These are phyloP conservation scores for Drosophila recens DNA, from an alignment of 2,888 invertebrate genomes.

Conservation along the genomic window DNA sequence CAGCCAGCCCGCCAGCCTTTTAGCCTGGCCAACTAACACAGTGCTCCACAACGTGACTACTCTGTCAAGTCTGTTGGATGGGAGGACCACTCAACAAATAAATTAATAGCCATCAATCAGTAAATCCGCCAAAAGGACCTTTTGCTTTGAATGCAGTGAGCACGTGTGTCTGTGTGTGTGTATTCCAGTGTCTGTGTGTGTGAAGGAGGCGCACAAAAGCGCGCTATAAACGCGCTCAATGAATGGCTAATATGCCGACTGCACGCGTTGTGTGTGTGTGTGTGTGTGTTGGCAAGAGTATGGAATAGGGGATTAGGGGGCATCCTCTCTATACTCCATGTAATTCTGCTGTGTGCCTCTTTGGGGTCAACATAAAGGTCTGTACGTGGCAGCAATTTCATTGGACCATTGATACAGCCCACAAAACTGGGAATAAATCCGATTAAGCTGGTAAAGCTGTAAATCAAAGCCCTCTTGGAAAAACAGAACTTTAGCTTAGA, in stretches of 20 bases:
- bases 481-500: slow-evolving; percentile 13
- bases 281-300: not conserved
- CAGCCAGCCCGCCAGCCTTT: not conserved
- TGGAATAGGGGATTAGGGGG: not conserved
- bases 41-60: slow-evolving; percentile 25
- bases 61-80: slow-evolving; percentile 21
- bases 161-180: slow-evolving; percentile 16
- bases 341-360: slow-evolving; percentile 19
- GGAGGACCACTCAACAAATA: slow-evolving; percentile 72
- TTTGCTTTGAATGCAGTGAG: slow-evolving; percentile 69
- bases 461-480: slow-evolving; percentile 16
- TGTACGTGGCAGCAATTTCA: slow-evolving; percentile 65
- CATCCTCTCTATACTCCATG: not conserved
- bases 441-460: slow-evolving; percentile 43
- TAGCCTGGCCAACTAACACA: slow-evolving; percentile 13
- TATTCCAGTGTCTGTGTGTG: slow-evolving; percentile 21
- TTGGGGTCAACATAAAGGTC: slow-evolving; percentile 50
- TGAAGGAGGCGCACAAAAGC: slow-evolving; percentile 61
- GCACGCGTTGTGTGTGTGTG: slow-evolving; percentile 46
- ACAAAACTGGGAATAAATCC: slow-evolving; percentile 39
- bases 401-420: slow-evolving; percentile 35
- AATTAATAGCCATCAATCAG: slow-evolving; percentile 82
- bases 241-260: slow-evolving; percentile 77
- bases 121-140: slow-evolving; percentile 79
- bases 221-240: slow-evolving; percentile 76